Base-by-base conservation (phyloP, 2,797 vertebrate species). In the Amphiprion clarkii region DNA sequence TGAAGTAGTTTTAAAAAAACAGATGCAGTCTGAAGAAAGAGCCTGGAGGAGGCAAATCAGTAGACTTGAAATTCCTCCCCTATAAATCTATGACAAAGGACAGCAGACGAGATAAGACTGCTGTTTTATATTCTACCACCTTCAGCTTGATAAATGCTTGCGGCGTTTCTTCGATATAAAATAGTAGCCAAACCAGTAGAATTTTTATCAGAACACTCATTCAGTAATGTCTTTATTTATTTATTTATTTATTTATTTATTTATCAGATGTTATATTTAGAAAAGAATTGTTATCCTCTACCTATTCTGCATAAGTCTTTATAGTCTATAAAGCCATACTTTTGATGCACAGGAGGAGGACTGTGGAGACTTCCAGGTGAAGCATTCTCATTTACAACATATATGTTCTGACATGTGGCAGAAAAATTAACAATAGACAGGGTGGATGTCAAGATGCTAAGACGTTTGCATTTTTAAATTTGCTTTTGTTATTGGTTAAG, bases 61-160 rank as follows among this genome's bases (percentile, higher is more conserved):
- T 77, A 79, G 61, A 78, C 76, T 82, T 83, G 71, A 87, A 82
- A 88, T 89, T 91, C 81, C 80, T 76, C 46, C 65, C 36, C 87
- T 90, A 80, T 92, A 92, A 94, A 90, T 91, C 87, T 90, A 56
- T 85, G 77, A 87, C 85, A 82, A 84, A 90, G 79, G 83, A 84
- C 60, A 74, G 79, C 85, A 71, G 79, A 78, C 29, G 27, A 90
- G 90, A 94, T 93, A 90, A 88, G 87, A 80, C 55, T 68, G 58
- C 87, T 85, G 85, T 79, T 88, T 94, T 92, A 87, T 89, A 92
- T 95, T 94, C 83, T 84, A 67, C 89, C 72, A 72, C 73, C 81
- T 76, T 91, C 82, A 81, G 39, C 68, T 84, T 94, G 89, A 93
- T 94, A 81, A 94, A 92, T 87, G 82, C 52, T 51, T 39, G 63